Evolutionary conservation across 2,113 vertebrate species (phyloP), one percentile per base, ranked within the genome.

Genomic region (Camelus bactrianus): DNA sequence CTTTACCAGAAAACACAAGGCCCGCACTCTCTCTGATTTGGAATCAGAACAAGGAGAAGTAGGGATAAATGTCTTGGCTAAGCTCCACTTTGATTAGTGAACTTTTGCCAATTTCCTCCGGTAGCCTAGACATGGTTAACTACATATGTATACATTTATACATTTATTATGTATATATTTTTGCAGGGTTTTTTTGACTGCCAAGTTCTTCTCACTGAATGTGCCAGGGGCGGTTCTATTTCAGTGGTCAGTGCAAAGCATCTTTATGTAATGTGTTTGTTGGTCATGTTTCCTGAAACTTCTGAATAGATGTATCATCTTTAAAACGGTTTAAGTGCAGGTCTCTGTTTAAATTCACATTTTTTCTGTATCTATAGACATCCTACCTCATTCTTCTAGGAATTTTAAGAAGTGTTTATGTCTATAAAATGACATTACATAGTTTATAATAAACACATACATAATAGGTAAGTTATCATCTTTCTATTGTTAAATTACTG

Each of bases 21-120:
- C 62, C 30, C 64, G 60, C 12, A 9, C 30, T 60, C 42, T 76
- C 67, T 96, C 67, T 97, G 62, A 89, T 97, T 97, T 97, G 91
- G 77, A 96, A 73, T 48, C 46, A 95, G 95, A 97, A 98, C 87
- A 97, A 98, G 93, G 70, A 80, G 58, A 87, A 91, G 70, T 70
- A 87, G 93, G 97, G 69, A 97, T 91, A 85, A 54, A 60, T 62
- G 38, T 76, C 50, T 92, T 89, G 92, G 94, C 93, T 35, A 80
- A 72, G 32, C 50, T 94, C 73, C 5, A 70, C 6, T 77, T 88
- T 46, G 24, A 50, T 80, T 32, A 95, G 15, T 85, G 65, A 64
- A 75, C 32, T 67, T 91, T 95, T 91, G 35, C 42, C 77, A 56
- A 19, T 72, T 94, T 95, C 52, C 38, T 96, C 83, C 88, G 84